These are phyloP conservation scores for Brevimyrus niger DNA, from an alignment of 2,113 vertebrate genomes.

Conservation along the genomic window DNA sequence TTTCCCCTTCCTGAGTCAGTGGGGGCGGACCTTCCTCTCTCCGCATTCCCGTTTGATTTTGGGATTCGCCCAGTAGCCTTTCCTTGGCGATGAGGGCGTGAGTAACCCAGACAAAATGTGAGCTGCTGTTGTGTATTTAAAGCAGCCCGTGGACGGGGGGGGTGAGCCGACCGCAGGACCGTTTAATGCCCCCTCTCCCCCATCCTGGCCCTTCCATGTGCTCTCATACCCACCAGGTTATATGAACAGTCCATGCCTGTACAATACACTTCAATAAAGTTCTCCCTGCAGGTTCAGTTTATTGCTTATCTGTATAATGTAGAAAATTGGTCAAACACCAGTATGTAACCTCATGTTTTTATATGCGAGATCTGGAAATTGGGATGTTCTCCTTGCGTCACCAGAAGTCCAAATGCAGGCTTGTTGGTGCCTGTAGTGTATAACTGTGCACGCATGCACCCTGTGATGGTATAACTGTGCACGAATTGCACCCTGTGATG, in stretches of 20 bases:
- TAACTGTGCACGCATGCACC: no score
- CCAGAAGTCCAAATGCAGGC: background rate
- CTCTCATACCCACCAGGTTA: background rate
- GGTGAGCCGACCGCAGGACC: fast-evolving
- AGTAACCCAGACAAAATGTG: background rate
- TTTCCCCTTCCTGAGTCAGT: background rate
- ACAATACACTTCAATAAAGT: background rate
- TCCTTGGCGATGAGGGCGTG: background rate
- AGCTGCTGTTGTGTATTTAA: background rate
- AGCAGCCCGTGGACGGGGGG: background rate
- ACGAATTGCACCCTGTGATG: background rate
- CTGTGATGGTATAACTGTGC: background rate
- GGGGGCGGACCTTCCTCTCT: background rate
- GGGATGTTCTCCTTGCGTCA: background rate
- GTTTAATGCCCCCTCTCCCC: background rate
- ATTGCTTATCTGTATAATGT: background rate
- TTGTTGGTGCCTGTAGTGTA: background rate
- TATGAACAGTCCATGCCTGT: background rate
- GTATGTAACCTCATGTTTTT: background rate
- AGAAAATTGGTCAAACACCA: background rate
- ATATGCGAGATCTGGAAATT: background rate
- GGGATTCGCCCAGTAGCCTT: background rate
- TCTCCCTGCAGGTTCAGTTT: background rate
- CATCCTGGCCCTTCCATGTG: background rate
- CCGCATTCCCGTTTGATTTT: conserved; percentile 21